These are phyloP conservation scores for Chymomyza amoena DNA, from an alignment of 2,888 invertebrate genomes.

Conservation along the genomic window DNA sequence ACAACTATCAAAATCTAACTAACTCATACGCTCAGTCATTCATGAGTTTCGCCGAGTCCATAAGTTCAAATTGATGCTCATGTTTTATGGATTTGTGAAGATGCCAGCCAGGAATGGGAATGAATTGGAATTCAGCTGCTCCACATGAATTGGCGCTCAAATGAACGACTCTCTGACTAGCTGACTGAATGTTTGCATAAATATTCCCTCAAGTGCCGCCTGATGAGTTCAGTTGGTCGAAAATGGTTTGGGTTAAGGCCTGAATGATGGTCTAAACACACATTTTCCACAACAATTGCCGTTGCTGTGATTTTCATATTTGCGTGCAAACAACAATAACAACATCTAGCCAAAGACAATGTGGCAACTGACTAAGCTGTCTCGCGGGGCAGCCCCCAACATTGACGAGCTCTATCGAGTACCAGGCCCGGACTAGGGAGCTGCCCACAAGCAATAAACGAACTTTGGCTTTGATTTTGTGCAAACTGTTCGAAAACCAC, in stretches of 20 bases:
- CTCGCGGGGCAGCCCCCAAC: constrained; percentile 51
- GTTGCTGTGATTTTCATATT: constrained; percentile 64
- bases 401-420: constrained; percentile 47
- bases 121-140: constrained; percentile 47
- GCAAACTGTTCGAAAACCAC: constrained; percentile 30
- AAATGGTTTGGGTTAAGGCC: constrained; percentile 18
- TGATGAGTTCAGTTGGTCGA: constrained; percentile 23
- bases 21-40: neutral
- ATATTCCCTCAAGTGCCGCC: constrained; percentile 48
- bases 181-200: constrained; percentile 52
- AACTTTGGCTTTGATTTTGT: constrained; percentile 62
- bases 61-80: constrained; percentile 29
- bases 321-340: constrained; percentile 48
- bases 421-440: constrained; percentile 7
- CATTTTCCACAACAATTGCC: constrained; percentile 40
- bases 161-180: constrained; percentile 9
- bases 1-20: neutral
- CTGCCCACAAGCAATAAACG: constrained; percentile 49
- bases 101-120: constrained; percentile 19
- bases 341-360: constrained; percentile 27
- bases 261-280: constrained; percentile 32
- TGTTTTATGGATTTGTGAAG: constrained; percentile 64
- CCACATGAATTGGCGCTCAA: constrained; percentile 26
- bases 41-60: neutral
- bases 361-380: constrained; percentile 51